Conservation (phyloP, 2,113 vertebrate genomes). For the Odontesthes bonariensis region DNA sequence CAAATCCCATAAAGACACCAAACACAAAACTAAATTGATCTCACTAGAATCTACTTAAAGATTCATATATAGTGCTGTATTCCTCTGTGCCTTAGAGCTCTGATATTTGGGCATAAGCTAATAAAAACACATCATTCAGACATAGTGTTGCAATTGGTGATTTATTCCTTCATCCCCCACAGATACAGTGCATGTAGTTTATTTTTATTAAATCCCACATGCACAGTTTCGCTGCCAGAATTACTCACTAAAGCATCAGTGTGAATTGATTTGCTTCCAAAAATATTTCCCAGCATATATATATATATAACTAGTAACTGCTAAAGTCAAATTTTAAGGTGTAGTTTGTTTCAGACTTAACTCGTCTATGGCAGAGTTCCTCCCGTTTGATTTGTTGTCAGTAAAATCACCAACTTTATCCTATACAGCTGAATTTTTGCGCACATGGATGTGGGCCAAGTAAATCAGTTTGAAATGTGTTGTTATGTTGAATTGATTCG, state of each 20-base stretch:
- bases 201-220: background rate
- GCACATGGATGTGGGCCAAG: background rate
- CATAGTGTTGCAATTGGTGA: background rate
- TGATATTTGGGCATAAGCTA: background rate
- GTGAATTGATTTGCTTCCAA: background rate
- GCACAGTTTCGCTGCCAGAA: background rate
- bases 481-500: background rate
- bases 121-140: background rate
- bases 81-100: background rate
- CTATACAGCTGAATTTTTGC: background rate
- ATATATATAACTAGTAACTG: background rate
- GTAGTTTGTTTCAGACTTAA: too few relatives aligned
- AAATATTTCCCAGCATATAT: background rate
- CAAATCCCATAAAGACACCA: background rate
- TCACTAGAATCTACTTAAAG: background rate
- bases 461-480: background rate
- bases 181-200: background rate
- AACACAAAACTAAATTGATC: background rate
- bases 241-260: background rate
- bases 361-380: background rate
- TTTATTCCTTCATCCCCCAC: background rate
- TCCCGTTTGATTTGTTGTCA: constrained; percentile 3
- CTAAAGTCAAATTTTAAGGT: background rate
- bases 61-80: background rate
- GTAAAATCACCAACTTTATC: background rate